Evolutionary conservation across 23 tunicate species (phyloP), one percentile per base, ranked within the genome.

Genomic region (Styela plicata): DNA sequence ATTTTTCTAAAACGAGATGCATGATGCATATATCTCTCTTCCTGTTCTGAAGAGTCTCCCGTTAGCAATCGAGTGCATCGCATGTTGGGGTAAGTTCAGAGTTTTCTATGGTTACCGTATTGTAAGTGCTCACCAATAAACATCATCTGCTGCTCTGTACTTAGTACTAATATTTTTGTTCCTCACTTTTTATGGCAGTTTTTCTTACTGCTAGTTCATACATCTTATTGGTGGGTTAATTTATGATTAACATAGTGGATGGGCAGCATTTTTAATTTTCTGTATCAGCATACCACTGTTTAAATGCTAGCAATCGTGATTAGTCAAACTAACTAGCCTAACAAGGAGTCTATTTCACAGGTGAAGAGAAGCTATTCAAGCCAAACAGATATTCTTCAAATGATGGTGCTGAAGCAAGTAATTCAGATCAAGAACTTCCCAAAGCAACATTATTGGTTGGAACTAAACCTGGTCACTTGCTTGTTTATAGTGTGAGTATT

Each of bases 381-480:
- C 57, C 7, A 13, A 67, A 29, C 71, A 67, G 71, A 29, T 26
- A 18, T 26, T 29, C 71, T 67, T 16, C 16, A 73, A 24, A 32
- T 32, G 32, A 73, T 33, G 32, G 52, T 16, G 16, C 24, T 36
- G 66, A 44, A 53, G 22, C 18, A 7, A 65, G 22, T 26, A 24
- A 52, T 18, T 36, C 63, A 76, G 81, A 18, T 36, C 32, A n/a
- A 76, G 81, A 36, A 37, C 32, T 44, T 21, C 23, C 37, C 29
- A 36, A 69, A 70, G 66, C 67, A 28, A 91, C 81, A n/a, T 64
- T 91, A 67, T 70, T 91, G n/a, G 97, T 91, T 86, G 97, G 97
- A 28, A 91, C 97, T 22, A 91, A 91, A 69, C 85, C 82, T 0
- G 97, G 97, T 7, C 97, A 91, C 83, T 73, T 91, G 74, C 83